A percentile compares a stretch with the other conserved stretches of the same genome.
These are phyloP conservation scores for Python bivittatus DNA, from an alignment of 2,113 vertebrate genomes.

Conservation along the genomic window DNA sequence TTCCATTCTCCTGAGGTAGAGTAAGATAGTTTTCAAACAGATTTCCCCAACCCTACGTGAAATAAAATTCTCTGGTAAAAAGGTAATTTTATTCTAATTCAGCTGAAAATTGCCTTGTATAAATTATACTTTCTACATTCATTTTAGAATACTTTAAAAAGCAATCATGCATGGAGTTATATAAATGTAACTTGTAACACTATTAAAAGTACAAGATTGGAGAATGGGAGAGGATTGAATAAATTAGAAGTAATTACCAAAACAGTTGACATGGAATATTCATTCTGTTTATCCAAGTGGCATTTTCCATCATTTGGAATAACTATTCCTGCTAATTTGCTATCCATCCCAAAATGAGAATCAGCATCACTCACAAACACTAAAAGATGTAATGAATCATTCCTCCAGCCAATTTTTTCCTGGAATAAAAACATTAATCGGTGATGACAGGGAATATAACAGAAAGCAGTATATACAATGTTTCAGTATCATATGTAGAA, in stretches of 20 bases:
- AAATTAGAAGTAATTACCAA: slow-evolving; percentile 76
- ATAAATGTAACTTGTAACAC: not conserved
- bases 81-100: not conserved
- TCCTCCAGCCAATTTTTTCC: slow-evolving; percentile 98
- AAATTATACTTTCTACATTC: not conserved
- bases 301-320: slow-evolving; percentile 94
- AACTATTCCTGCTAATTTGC: slow-evolving; percentile 95
- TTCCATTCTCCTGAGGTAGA: not conserved
- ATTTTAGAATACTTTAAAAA: slow-evolving; percentile 23
- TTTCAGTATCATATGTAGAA: not conserved
- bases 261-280: slow-evolving; percentile 89
- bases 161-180: not conserved
- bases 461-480: not conserved
- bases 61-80: not conserved
- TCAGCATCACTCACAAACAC: slow-evolving; percentile 96
- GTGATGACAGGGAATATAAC: not conserved
- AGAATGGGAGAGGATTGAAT: not conserved
- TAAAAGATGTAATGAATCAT: slow-evolving; percentile 92
- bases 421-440: slow-evolving; percentile 64
- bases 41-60: not conserved
- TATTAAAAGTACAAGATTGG: not conserved
- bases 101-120: not conserved
- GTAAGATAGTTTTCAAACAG: not conserved
- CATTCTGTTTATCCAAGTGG: slow-evolving; percentile 91
- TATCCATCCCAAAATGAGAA: slow-evolving; percentile 99